These are phyloP conservation scores for Bos taurus DNA, from an alignment of 2,113 vertebrate species.

Conservation along the genomic window ARS-UCD2.0 NC_037343.1:28511001-28511500, in stretches of 20 bases:
- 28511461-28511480: background rate
- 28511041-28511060: background rate
- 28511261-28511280: too few species aligned
- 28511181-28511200: too few species aligned
- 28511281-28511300: background rate
- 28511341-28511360: background rate
- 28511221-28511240: background rate
- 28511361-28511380: background rate
- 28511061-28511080: background rate
- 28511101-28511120: fast-evolving
- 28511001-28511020: background rate
- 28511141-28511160: too few species aligned
- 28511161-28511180: too few species aligned
- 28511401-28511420: background rate
- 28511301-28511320: background rate
- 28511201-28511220: background rate
- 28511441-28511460: background rate
- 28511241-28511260: background rate
- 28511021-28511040: background rate
- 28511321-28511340: too few species aligned
- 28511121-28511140: background rate
- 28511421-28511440: too few species aligned
- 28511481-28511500: background rate
- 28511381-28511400: fast-evolving
- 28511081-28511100: background rate